Conservation (phyloP, 2,113 vertebrate species). For the Syrmaticus mikado region DNA sequence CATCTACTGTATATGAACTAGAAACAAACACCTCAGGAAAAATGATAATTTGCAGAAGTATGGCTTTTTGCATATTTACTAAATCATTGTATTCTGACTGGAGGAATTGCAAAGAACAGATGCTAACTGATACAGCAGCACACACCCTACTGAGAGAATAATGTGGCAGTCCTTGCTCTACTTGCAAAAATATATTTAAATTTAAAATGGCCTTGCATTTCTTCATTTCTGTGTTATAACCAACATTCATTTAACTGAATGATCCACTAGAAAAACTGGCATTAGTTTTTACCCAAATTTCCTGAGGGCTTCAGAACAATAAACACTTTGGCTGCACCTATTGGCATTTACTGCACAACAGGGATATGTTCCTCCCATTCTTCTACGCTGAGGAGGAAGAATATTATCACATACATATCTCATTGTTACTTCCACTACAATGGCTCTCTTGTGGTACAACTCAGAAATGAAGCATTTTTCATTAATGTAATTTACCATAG, state of each 20-base stretch:
- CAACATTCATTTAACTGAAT: constrained; percentile 68
- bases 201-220: constrained; percentile 75
- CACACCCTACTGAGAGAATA: constrained; percentile 78
- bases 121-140: constrained; percentile 66
- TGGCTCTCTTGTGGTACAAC: constrained; percentile 71
- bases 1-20: constrained; percentile 46
- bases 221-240: constrained; percentile 68
- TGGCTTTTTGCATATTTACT: constrained; percentile 52
- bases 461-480: constrained; percentile 68
- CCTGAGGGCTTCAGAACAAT: constrained; percentile 69
- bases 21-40: constrained; percentile 60
- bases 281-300: constrained; percentile 55
- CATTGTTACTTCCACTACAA: constrained; percentile 71
- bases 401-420: constrained; percentile 63
- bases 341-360: constrained; percentile 35
- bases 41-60: constrained; percentile 60
- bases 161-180: constrained; percentile 64
- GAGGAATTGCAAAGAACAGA: constrained; percentile 78
- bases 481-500: constrained; percentile 74
- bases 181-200: constrained; percentile 75
- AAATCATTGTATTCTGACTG: constrained; percentile 72
- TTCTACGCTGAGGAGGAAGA: constrained; percentile 50
- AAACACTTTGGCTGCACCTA: constrained; percentile 53
- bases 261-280: constrained; percentile 64
- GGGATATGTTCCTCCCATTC: constrained; percentile 45